Conservation (phyloP, 2,888 invertebrate species). For the Esperia sulphurella region DNA sequence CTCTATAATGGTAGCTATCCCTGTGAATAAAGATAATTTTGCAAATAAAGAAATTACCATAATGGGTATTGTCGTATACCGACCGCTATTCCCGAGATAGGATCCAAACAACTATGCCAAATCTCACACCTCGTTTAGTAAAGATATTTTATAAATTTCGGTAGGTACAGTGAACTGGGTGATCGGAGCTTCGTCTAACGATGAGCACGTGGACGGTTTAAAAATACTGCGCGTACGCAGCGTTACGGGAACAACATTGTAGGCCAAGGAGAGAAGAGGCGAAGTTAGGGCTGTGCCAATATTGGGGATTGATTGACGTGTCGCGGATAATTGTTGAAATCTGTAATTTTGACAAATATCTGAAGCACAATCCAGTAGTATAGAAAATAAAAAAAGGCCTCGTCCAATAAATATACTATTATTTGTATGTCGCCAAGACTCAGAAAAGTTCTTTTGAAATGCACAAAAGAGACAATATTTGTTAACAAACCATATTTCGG, state of each 20-base stretch:
- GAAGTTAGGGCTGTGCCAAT: constrained; percentile 27
- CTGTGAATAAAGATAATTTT: no score
- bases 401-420: no score
- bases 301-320: constrained; percentile 14
- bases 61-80: no score
- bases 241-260: constrained; percentile 30
- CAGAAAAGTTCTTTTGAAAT: no score
- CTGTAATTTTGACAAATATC: no score
- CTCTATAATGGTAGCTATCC: no score
- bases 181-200: constrained; percentile 26
- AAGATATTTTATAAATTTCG: neutral
- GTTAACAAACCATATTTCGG: no score
- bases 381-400: no score
- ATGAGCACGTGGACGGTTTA: constrained; percentile 29
- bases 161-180: constrained; percentile 39
- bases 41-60: no score
- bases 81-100: constrained; percentile 4
- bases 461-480: no score
- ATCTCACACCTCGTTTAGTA: constrained; percentile 34
- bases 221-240: constrained; percentile 22
- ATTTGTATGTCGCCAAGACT: no score
- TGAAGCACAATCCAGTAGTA: no score
- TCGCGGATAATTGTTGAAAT: neutral
- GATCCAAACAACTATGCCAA: constrained; percentile 37
- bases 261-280: constrained; percentile 53